Evolutionary conservation across 2,797 vertebrate species (phyloP).

Genomic region (Takifugu ocellatus): DNA sequence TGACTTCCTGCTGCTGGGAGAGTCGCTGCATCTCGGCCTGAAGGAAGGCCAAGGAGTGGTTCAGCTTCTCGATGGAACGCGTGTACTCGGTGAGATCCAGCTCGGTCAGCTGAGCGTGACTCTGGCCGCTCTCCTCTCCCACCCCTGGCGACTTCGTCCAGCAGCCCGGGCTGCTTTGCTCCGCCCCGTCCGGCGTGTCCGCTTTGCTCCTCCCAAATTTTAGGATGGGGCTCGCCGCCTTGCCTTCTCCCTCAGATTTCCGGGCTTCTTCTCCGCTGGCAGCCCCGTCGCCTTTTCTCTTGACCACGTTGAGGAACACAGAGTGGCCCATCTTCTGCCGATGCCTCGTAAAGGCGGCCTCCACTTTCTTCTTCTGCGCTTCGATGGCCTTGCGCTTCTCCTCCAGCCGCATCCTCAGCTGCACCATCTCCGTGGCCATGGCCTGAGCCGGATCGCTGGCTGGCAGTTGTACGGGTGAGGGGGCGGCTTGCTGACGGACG

Average conservation of each 20-base stretch:
- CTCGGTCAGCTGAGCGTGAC: conserved; percentile 69
- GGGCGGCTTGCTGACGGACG: conserved; percentile 64
- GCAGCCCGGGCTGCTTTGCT: conserved; percentile 60
- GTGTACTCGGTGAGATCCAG: conserved; percentile 92
- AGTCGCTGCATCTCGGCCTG: conserved; percentile 97
- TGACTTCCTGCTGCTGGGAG: conserved; percentile 93
- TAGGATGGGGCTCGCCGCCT: conserved; percentile 44
- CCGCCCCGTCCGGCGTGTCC: conserved; percentile 79
- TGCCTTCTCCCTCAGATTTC: conserved; percentile 75
- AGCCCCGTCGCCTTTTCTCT: conserved; percentile 86
- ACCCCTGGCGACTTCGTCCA: conserved; percentile 82
- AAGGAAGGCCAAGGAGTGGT: conserved; percentile 88
- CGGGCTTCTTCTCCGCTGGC: conserved; percentile 79
- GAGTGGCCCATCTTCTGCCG: conserved; percentile 96
- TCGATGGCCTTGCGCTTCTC: conserved; percentile 97
- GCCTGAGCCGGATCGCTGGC: conserved; percentile 88
- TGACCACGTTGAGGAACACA: conserved; percentile 93
- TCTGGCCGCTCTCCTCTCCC: conserved; percentile 56
- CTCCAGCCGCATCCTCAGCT: conserved; percentile 93
- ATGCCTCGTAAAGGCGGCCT: conserved; percentile 91
- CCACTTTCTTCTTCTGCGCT: conserved; percentile 97
- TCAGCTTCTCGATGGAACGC: conserved; percentile 93
- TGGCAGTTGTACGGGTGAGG: conserved; percentile 54
- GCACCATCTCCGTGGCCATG: conserved; percentile 95
- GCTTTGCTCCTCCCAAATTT: conserved; percentile 77